A percentile compares a stretch with the other conserved stretches of the same genome.
Conservation (phyloP, 2,888 invertebrate genomes). For the Yponomeuta sedellus region DNA sequence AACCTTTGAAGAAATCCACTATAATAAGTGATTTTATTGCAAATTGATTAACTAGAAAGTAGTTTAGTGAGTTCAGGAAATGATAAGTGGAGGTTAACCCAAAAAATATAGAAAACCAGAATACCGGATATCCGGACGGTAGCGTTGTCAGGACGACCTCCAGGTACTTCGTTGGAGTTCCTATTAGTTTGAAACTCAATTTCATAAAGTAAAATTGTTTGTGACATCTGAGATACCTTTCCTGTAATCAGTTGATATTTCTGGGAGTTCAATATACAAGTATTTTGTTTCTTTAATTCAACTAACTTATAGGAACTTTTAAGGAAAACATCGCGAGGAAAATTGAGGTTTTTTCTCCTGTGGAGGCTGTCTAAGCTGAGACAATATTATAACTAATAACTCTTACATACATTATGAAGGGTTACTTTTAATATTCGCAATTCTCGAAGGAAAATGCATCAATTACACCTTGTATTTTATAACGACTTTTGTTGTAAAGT, state of each 20-base stretch:
- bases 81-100: conserved; percentile 34
- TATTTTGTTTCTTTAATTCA: not conserved
- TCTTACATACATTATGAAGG: too few relatives aligned
- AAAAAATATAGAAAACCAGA: conserved; percentile 29
- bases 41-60: conserved; percentile 13
- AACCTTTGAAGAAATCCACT: not conserved
- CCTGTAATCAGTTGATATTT: not conserved
- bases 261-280: not conserved
- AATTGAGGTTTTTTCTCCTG: too few relatives aligned
- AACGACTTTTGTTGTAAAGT: too few relatives aligned
- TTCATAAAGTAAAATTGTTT: not conserved
- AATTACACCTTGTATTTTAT: too few relatives aligned
- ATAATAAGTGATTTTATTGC: not conserved
- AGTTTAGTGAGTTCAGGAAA: conserved; percentile 29
- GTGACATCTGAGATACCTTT: not conserved
- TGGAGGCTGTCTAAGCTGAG: too few relatives aligned
- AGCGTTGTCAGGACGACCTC: not conserved
- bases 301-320: too few relatives aligned
- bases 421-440: too few relatives aligned
- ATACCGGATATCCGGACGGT: conserved; percentile 35
- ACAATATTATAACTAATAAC: too few relatives aligned
- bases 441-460: too few relatives aligned
- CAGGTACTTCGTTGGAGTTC: not conserved
- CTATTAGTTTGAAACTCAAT: not conserved
- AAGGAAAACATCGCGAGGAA: too few relatives aligned